Base-by-base conservation (phyloP, 2,797 vertebrate genomes). In the Halcyon badia region DNA sequence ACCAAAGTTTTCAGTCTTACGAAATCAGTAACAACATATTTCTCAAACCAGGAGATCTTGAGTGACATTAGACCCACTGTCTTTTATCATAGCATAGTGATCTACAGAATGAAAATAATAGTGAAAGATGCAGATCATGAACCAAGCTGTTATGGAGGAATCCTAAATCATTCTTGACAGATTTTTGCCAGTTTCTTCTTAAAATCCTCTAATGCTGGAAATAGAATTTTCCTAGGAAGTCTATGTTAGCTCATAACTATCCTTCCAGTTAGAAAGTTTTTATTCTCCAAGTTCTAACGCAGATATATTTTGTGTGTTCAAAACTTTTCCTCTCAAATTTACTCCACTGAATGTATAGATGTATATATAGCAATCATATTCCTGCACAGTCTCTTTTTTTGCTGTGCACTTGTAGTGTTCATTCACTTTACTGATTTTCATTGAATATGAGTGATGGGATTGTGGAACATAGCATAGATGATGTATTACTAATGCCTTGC, bases 121-220 rank as follows among this genome's bases (percentile, higher is more conserved):
- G 2, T 31, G 33, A 68, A 22, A 5, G 20, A 61, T 62, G 25
- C 22, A 58, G 42, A 41, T 65, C 22, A 37, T 21, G 24, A 51
- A 76, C 6, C 19, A 64, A 41, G 44, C 4, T 46, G 24, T 46
- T 64, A 21, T 0, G 0, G 15, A 65, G 9, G 8, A 2, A 3
- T 62, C 14, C 26, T 30, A 78, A 72, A 68, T 31, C 0, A 56
- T 61, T 71, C 26, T 52, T 83, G 49, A 44, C 5, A 39, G 28
- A 9, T 62, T 56, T 77, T 78, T 90, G 4, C 11, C 39, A 62
- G 42, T 33, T 2, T 28, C 25, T n/a, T 28, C 25, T n/a, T n/a
- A 57, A 82, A 68, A 52, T 9, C 4, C 5, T 60, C 17, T 76
- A 28, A 15, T 39, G 15, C 5, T 33, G 24, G 21, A 58, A 20